Percentiles rank a stretch among this genome's conserved stretches.
These are phyloP conservation scores for Eulemur rufifrons DNA, from an alignment of 2,113 vertebrate genomes.

Conservation along the genomic window DNA sequence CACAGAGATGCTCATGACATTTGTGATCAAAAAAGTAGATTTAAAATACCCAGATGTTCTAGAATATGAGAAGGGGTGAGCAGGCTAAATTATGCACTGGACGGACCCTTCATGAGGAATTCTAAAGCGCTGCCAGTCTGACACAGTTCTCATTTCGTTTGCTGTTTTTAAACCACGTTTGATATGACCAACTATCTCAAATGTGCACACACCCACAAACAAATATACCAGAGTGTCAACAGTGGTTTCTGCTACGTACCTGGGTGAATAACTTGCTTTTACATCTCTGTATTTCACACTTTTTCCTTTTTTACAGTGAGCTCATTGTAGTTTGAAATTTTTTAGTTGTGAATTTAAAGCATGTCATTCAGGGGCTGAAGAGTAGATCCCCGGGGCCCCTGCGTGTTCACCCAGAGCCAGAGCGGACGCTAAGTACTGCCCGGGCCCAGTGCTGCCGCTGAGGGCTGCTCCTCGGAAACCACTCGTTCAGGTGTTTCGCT, in stretches of 20 bases:
- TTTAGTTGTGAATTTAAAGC: neutral
- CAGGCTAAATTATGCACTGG: neutral
- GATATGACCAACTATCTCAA: neutral
- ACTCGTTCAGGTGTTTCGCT: neutral
- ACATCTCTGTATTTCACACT: neutral
- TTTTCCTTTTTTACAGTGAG: neutral
- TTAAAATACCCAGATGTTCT: neutral
- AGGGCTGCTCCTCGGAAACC: neutral
- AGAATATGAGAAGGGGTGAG: neutral
- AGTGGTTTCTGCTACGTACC: neutral
- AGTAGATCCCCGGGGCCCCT: neutral
- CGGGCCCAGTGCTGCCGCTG: fast-evolving
- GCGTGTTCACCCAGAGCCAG: fast-evolving
- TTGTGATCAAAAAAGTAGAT: neutral
- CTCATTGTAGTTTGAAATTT: neutral
- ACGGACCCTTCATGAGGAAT: neutral
- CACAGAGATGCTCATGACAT: neutral
- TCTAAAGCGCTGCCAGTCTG: neutral
- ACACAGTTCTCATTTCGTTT: neutral
- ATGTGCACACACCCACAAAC: neutral
- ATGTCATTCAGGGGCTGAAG: neutral
- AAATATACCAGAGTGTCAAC: neutral
- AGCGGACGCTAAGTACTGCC: fast-evolving
- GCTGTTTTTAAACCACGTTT: neutral
- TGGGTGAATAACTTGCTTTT: neutral